These are phyloP conservation scores for Momotus momota DNA, from an alignment of 2,797 vertebrate species.

Conservation along the genomic window DNA sequence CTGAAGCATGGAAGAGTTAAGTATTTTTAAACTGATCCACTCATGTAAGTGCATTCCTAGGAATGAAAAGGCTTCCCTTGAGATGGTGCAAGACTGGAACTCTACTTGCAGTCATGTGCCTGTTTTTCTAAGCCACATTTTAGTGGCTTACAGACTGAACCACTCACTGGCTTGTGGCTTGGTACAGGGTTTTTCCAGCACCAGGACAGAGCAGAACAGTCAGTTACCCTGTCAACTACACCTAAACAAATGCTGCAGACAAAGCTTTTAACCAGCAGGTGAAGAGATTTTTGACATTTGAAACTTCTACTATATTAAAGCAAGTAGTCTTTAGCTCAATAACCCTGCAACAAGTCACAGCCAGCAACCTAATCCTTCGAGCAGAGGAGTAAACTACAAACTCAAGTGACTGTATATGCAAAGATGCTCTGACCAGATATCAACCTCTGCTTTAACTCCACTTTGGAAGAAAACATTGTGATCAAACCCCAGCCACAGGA, in stretches of 20 bases:
- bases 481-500: slow-evolving; percentile 67
- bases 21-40: slow-evolving; percentile 6
- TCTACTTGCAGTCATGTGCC: neutral
- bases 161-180: neutral
- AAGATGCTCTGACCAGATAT: slow-evolving; percentile 35
- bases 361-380: slow-evolving; percentile 40
- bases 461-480: slow-evolving; percentile 56
- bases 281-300: neutral
- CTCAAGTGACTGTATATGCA: neutral
- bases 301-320: slow-evolving; percentile 1
- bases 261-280: slow-evolving; percentile 13
- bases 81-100: slow-evolving; percentile 32
- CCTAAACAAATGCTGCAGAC: slow-evolving; percentile 10
- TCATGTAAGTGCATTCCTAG: slow-evolving; percentile 21
- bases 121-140: neutral
- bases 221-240: neutral
- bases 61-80: slow-evolving; percentile 10
- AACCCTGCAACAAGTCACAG: slow-evolving; percentile 39
- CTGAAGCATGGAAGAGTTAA: slow-evolving; percentile 16
- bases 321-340: neutral
- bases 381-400: slow-evolving; percentile 47
- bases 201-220: neutral
- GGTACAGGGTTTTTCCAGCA: slow-evolving; percentile 12
- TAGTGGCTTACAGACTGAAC: neutral
- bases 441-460: slow-evolving; percentile 35